Evolutionary conservation across 2,797 vertebrate genomes (phyloP), one percentile per base, ranked within the genome.

Genomic region (Spondyliosoma cantharus): DNA sequence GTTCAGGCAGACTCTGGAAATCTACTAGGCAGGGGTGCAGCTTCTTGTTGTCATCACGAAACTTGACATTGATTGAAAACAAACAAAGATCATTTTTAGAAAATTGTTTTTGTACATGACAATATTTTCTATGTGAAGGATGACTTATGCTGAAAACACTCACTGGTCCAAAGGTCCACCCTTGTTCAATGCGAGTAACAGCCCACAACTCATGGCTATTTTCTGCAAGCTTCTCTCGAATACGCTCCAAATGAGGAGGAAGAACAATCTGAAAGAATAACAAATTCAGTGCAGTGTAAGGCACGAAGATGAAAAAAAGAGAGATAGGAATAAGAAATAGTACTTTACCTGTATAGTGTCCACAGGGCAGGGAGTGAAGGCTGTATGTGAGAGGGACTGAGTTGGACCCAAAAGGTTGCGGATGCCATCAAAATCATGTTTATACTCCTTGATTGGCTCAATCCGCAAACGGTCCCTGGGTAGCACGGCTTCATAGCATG

Each of bases 151-250:
- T 58, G 2, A 70, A 76, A 76, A 58, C 45, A 87, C 94, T 95
- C 84, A 97, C 97, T 7, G 80, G 74, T 74, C 96, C 97, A 0
- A 87, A 98, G 19, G 96, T 97, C 97, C 97, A 98, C 54, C 97
- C 97, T 91, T 97, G 96, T 76, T 98, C 97, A 11, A 98, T 98
- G 58, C 97, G 96, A 19, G 97, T 98, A 32, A 97, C 93, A 0
- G 96, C 96, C 97, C 97, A 98, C 49, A 98, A 92, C 83, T 98
- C 97, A 0, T 98, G 97, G 76, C 97, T 98, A 70, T 98, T 98
- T 91, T 98, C 97, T 0, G 97, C 97, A 64, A 98, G 92, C 81
- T 97, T 98, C 92, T 98, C 97, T 45, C 97, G 93, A 83, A 98
- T 96, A 22, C 97, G 94, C 84, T 98, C 97, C 92, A 98, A 93